Evolutionary conservation across 2,797 vertebrate genomes (phyloP).

Genomic region (Taeniopygia guttata): DNA sequence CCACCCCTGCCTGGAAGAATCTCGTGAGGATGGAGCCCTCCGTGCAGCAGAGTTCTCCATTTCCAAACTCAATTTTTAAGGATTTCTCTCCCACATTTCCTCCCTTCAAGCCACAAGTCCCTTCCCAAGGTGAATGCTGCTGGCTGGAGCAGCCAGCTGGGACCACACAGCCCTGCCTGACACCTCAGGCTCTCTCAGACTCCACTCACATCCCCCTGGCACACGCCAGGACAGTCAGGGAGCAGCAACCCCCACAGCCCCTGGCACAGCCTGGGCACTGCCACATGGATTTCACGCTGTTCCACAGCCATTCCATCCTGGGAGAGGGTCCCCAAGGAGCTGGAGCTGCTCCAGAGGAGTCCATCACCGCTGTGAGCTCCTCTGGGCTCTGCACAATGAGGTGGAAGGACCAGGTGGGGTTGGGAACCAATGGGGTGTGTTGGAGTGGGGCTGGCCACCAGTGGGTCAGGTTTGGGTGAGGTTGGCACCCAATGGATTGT

Average conservation of each 20-base stretch:
- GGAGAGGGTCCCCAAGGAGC: not conserved
- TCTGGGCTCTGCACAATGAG: not conserved
- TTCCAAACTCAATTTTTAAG: fast-evolving
- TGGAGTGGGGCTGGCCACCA: too few species aligned
- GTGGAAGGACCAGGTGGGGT: not conserved
- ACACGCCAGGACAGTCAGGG: fast-evolving
- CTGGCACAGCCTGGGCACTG: not conserved
- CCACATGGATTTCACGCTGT: fast-evolving
- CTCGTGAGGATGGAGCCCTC: not conserved
- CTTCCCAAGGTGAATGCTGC: not conserved
- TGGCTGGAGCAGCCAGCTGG: not conserved
- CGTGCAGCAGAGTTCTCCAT: not conserved
- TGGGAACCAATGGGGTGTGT: not conserved
- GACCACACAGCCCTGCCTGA: not conserved
- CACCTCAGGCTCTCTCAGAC: not conserved
- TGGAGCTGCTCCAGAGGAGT: not conserved
- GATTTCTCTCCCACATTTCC: not conserved
- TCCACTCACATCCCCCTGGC: not conserved
- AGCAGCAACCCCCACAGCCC: not conserved
- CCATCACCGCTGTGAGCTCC: fast-evolving
- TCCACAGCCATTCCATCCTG: fast-evolving
- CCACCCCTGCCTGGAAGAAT: not conserved
- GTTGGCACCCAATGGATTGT: too few species aligned
- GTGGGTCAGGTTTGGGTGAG: too few species aligned
- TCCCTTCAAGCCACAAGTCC: not conserved